Percentiles rank a stretch among this genome's conserved stretches.
Conservation (phyloP, 2,888 invertebrate genomes). For the Epinotia brunnichana region DNA sequence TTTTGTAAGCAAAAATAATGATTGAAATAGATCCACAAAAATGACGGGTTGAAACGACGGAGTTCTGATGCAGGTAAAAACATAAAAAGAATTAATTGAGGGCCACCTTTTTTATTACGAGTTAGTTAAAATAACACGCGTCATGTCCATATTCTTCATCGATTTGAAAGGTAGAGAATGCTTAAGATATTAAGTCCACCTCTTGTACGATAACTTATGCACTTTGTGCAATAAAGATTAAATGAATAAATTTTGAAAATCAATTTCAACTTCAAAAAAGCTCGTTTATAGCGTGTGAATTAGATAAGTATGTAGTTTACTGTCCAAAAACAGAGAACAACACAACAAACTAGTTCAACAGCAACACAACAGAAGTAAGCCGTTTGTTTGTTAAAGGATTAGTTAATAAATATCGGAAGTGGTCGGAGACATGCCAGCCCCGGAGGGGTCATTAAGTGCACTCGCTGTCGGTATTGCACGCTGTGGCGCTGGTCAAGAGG, state of each 20-base stretch:
- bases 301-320: background rate
- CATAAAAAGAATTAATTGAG: no score
- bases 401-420: constrained; percentile 33
- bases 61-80: no score
- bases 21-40: no score
- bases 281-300: background rate
- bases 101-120: no score
- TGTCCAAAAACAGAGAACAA: background rate
- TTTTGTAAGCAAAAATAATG: no score
- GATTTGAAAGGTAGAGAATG: no score
- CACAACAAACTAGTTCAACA: background rate
- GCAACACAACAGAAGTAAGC: background rate
- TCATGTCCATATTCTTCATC: no score
- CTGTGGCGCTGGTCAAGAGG: background rate
- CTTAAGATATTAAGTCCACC: no score
- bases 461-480: constrained; percentile 44
- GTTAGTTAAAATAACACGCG: no score
- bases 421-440: constrained; percentile 50
- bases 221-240: no score
- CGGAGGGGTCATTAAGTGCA: constrained; percentile 53
- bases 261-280: background rate
- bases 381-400: constrained; percentile 24
- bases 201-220: no score
- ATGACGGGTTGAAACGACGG: no score
- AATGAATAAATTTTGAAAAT: background rate